These are phyloP conservation scores for Cheilosia vulpina DNA, from an alignment of 2,888 invertebrate species.

Conservation along the genomic window DNA sequence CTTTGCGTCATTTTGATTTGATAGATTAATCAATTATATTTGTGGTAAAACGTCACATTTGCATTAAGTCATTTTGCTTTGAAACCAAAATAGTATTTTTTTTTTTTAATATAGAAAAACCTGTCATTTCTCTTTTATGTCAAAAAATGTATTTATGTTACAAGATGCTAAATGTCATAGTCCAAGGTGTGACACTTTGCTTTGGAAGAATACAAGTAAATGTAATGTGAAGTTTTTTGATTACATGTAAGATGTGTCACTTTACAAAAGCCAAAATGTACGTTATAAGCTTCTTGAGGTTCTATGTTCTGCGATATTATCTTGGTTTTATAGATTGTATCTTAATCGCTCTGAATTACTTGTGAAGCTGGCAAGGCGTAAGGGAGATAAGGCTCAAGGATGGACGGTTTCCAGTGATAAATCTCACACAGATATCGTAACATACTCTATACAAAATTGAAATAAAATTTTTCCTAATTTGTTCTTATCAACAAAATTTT, in stretches of 20 bases:
- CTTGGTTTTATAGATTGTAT: neutral
- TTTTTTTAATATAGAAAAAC: neutral
- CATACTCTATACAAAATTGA: neutral
- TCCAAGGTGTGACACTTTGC: neutral
- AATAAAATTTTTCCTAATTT: neutral
- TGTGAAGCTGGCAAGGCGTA: neutral
- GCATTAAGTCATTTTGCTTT: constrained; percentile 2
- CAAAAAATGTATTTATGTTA: neutral
- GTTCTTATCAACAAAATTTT: neutral
- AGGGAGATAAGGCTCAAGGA: neutral
- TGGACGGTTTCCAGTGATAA: neutral
- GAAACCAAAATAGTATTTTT: neutral
- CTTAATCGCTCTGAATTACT: neutral
- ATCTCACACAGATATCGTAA: neutral
- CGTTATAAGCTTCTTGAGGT: too few species aligned
- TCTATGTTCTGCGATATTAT: neutral
- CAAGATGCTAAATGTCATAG: neutral
- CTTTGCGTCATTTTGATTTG: too few species aligned
- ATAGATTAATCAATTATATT: neutral
- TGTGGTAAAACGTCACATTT: constrained; percentile 1
- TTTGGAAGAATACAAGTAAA: neutral
- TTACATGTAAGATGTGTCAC: too few species aligned
- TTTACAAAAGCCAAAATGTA: too few species aligned
- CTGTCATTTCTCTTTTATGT: neutral
- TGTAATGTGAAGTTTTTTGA: neutral